Evolutionary conservation across 2,888 invertebrate genomes (phyloP), one percentile per base, ranked within the genome.

Genomic region (Diplazon laetatorius): DNA sequence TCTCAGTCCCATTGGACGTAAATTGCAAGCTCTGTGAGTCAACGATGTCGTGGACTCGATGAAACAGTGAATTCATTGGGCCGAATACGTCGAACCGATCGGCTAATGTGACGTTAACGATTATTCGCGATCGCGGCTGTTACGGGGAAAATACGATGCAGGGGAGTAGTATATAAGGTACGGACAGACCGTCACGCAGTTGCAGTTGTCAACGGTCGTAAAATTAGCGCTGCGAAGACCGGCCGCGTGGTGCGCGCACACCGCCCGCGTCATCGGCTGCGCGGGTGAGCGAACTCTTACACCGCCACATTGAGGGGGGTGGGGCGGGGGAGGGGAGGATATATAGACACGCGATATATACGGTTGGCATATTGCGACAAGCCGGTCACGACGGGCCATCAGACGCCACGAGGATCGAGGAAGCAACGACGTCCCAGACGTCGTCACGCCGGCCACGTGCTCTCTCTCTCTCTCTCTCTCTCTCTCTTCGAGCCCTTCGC

Each of bases 391-490:
- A 14, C 55, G 50, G 18, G 22, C 30, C 44, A 42, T 68, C 37
- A 65, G 52, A 52, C 66, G 22, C 52, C 66, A 66, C 52, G 66
- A 52, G 66, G 66, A 25, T 25, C n/a, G n/a, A n/a, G 14, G 12
- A 16, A 30, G 18, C 48, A 5, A 69, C 20, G 65, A 35, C 48
- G 52, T 30, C 52, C 66, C 66, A 46, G 52, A 46, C 66, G 71
- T 68, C 44, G 22, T n/a, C n/a, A n/a, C n/a, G n/a, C n/a, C 30
- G 55, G 60, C 78, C 78, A 78, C 78, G 78, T 78, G 78, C 78
- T 78, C n/a, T n/a, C n/a, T n/a, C n/a, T n/a, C n/a, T n/a, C n/a
- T n/a, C n/a, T n/a, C n/a, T n/a, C n/a, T n/a, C n/a, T n/a, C n/a
- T n/a, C n/a, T n/a, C n/a, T 59, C 35, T 22, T 50, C 50, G 50